These are phyloP conservation scores for Varroa destructor DNA, from an alignment of 1,140 invertebrate genomes.

Conservation along the genomic window DNA sequence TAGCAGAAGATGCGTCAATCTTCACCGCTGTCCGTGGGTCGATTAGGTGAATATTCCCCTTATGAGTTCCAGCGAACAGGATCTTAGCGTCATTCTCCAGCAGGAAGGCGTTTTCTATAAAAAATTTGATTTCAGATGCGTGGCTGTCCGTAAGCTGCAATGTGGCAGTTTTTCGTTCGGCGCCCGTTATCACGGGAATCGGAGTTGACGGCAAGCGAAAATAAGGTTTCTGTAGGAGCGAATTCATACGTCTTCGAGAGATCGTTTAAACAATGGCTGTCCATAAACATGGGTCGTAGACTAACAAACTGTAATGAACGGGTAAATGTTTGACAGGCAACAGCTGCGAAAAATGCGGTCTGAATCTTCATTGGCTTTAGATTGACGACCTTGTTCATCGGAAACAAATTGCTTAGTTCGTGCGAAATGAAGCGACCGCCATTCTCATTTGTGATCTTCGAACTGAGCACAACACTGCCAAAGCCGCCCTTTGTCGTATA, in stretches of 20 bases:
- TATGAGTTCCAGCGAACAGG: background rate
- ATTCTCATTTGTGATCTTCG: background rate
- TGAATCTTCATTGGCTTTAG: slow-evolving; percentile 1
- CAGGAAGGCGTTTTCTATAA: background rate
- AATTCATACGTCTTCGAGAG: slow-evolving; percentile 10
- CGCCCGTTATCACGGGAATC: background rate
- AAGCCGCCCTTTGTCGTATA: background rate
- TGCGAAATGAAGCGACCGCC: background rate
- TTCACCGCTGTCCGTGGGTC: background rate
- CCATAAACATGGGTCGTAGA: background rate
- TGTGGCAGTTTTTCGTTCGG: slow-evolving; percentile 4
- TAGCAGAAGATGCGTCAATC: background rate
- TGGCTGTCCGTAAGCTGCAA: background rate
- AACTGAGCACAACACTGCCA: background rate
- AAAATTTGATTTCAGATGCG: background rate
- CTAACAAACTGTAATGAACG: background rate
- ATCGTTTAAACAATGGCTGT: background rate
- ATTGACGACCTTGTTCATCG: slow-evolving; percentile 3
- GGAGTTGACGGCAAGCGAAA: background rate
- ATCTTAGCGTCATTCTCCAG: slow-evolving; percentile 1
- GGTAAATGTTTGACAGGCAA: slow-evolving; percentile 2
- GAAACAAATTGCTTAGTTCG: background rate
- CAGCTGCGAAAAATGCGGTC: background rate
- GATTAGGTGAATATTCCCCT: background rate
- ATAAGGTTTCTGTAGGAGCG: background rate